Evolutionary conservation across 2,888 invertebrate genomes (phyloP).

Genomic region (Drosophila longiperda): DNA sequence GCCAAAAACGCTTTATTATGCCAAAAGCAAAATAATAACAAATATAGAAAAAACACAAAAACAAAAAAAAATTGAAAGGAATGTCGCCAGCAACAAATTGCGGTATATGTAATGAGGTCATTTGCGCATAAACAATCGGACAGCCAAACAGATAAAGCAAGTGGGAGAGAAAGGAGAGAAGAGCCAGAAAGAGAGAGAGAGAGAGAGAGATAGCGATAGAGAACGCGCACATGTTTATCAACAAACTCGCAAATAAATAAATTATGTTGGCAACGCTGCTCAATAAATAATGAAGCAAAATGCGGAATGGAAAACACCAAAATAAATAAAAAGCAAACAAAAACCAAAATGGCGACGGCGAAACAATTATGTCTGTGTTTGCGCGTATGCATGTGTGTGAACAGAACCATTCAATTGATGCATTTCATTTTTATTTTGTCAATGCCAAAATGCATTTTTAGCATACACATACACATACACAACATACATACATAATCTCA

Average conservation of each 20-base stretch:
- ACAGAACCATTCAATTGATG: constrained; percentile 39
- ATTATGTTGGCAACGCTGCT: constrained; percentile 67
- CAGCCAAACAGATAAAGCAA: constrained; percentile 31
- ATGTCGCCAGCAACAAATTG: constrained; percentile 65
- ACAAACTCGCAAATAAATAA: constrained; percentile 75
- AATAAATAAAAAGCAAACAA: constrained; percentile 38
- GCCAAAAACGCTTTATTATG: constrained; percentile 71
- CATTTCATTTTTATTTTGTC: constrained; percentile 24
- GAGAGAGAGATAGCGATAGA: constrained; percentile 9
- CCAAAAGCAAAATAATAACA: constrained; percentile 55
- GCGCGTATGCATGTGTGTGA: constrained; percentile 12
- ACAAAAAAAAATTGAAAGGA: constrained; percentile 19
- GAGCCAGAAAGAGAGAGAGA: not conserved
- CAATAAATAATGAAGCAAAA: constrained; percentile 64
- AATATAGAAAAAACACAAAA: constrained; percentile 44
- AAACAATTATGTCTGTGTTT: not conserved
- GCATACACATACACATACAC: not conserved
- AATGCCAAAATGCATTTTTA: constrained; percentile 56
- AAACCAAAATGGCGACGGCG: constrained; percentile 49
- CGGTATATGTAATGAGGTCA: constrained; percentile 76
- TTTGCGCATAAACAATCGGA: constrained; percentile 76
- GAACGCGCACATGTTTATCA: constrained; percentile 67
- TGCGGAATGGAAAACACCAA: constrained; percentile 28
- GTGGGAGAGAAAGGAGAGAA: not conserved
- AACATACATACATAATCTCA: not conserved